Evolutionary conservation across 2,888 invertebrate genomes (phyloP).

Genomic region (Cantharis lateralis): DNA sequence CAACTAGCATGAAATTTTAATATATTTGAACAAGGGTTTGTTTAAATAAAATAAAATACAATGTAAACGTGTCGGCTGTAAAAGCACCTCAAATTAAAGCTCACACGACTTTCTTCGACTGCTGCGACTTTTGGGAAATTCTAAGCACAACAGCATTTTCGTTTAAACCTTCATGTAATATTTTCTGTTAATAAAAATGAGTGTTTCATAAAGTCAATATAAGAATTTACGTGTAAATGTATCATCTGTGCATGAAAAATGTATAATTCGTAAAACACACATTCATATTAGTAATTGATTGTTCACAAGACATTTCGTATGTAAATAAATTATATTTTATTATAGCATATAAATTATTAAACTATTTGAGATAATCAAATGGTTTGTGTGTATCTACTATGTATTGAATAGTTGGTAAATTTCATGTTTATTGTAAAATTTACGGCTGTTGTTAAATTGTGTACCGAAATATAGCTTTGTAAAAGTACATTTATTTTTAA

Average conservation of each 20-base stretch:
- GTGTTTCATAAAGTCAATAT: slow-evolving; percentile 23
- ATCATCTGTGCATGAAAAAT: slow-evolving; percentile 13
- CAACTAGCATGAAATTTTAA: neutral
- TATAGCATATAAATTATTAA: slow-evolving; percentile 20
- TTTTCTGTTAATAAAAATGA: neutral
- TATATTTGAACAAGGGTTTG: neutral
- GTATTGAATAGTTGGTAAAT: slow-evolving; percentile 16
- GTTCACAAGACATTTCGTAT: slow-evolving; percentile 16
- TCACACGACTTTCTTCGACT: too few relatives aligned
- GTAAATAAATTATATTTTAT: slow-evolving; percentile 30
- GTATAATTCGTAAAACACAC: slow-evolving; percentile 7
- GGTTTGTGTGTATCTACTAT: slow-evolving; percentile 27
- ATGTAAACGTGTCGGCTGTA: neutral
- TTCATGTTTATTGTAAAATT: slow-evolving; percentile 30
- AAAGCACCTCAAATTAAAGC: neutral
- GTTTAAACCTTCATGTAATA: neutral
- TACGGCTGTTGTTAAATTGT: slow-evolving; percentile 30
- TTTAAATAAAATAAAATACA: neutral
- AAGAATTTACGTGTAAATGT: slow-evolving; percentile 13
- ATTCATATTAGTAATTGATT: neutral
- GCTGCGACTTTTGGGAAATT: too few relatives aligned
- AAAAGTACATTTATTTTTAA: slow-evolving; percentile 2
- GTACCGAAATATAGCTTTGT: slow-evolving; percentile 29
- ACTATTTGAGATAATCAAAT: slow-evolving; percentile 20
- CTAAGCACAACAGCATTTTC: neutral